Base-by-base conservation (phyloP, 2,888 invertebrate species). In the Andrena marginata region DNA sequence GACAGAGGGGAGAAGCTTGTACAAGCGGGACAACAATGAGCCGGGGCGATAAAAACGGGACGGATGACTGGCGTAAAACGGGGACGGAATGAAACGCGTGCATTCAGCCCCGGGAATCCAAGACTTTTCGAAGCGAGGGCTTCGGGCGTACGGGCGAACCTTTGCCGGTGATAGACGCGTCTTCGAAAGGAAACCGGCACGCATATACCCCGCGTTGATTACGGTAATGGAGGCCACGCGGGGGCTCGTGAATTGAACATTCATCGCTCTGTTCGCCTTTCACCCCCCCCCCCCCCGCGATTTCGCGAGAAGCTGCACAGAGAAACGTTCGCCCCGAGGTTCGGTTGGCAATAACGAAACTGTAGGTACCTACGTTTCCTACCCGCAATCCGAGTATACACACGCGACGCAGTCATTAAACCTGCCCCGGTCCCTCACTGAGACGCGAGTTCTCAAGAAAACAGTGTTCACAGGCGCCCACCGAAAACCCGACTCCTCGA, bases 71-170 rank as follows among this genome's bases (percentile, higher is more conserved):
- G 64, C 80, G 74, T 51, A 68, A 85, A 85, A 77, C 72, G 72
- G 74, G 59, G 77, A 75, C 69, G 82, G 76, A 72, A 71, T 59
- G 82, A 65, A 82, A 79, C 67, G 23, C 51, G 51, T 20, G 62
- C 63, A 73, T 74, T 76, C 77, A 63, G 65, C 59, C 49, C 60
- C 49, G 72, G 64, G 65, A 63, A 85, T 77, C 69, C 77, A 71
- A 77, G 83, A 75, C 64, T 74, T 59, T 80, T 65, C 80, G 77
- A 42, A 74, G 71, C 77, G 79, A 71, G 77, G 48, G 72, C 65
- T 79, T 82, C 70, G 51, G 56, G 64, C 68, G 42, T 13, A 63
- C 68, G 49, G 49, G 51, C 79, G 69, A 77, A 48, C 77, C 77
- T 20, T 48, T 16, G 49, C 31, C 77, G n/a, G 69, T 77, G 71